phyloP scores from a whole-genome alignment of 2,888 invertebrate species.

The Cartodere bifasciata region DNA sequence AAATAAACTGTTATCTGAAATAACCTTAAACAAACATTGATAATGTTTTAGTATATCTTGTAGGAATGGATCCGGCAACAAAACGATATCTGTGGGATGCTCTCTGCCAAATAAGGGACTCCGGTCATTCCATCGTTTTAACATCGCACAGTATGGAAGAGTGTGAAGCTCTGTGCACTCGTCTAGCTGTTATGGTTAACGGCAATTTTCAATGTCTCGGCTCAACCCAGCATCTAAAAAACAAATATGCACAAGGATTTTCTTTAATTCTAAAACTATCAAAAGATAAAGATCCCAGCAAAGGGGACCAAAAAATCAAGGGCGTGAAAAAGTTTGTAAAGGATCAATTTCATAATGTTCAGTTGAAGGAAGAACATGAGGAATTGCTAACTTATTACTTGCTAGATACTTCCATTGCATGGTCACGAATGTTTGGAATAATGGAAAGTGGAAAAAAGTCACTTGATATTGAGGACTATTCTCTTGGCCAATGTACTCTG shows the following conservation, averaged over 20 bases:
- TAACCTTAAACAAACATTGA: background rate
- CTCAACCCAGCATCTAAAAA: conserved; percentile 69
- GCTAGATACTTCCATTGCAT: conserved; percentile 42
- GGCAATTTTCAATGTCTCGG: conserved; percentile 69
- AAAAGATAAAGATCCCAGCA: conserved; percentile 18
- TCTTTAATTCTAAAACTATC: conserved; percentile 34
- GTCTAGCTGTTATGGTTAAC: conserved; percentile 78
- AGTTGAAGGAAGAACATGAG: conserved; percentile 53
- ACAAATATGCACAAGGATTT: conserved; percentile 56
- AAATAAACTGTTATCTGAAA: background rate
- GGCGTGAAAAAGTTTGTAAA: conserved; percentile 24
- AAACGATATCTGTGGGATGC: conserved; percentile 71
- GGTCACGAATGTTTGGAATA: conserved; percentile 66
- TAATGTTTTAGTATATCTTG: conserved; percentile 8
- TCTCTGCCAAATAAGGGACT: conserved; percentile 51
- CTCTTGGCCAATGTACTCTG: conserved; percentile 67
- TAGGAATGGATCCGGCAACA: conserved; percentile 70
- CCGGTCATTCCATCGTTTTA: conserved; percentile 63
- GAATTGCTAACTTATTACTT: conserved; percentile 63
- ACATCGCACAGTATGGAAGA: conserved; percentile 85
- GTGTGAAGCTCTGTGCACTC: conserved; percentile 71
- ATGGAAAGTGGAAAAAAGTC: conserved; percentile 44
- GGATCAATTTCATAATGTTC: conserved; percentile 25
- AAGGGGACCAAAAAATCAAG: conserved; percentile 13
- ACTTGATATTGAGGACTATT: conserved; percentile 61